Conservation (phyloP, 2,888 invertebrate species). For the Sphecodes monilicornis region DNA sequence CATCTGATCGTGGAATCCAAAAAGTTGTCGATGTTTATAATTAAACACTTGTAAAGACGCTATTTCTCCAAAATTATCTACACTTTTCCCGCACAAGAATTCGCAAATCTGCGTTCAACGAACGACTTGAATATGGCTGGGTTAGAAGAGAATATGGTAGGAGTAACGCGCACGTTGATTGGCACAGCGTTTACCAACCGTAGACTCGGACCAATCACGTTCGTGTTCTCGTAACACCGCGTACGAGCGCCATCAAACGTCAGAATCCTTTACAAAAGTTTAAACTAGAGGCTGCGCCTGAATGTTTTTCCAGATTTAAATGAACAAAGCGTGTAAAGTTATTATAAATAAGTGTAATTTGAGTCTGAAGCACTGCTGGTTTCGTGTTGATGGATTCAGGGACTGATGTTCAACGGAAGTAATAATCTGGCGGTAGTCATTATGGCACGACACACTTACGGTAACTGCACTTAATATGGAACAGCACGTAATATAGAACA, state of each 20-base stretch:
- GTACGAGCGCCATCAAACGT: background rate
- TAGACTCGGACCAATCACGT: conserved; percentile 21
- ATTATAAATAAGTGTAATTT: background rate
- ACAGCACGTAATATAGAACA: no score
- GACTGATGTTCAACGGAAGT: background rate
- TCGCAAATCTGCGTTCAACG: background rate
- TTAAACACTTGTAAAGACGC: no score
- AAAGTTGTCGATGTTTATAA: background rate
- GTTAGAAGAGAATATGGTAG: background rate
- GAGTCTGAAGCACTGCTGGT: background rate
- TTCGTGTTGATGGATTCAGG: background rate
- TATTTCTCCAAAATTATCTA: background rate
- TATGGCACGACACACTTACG: background rate
- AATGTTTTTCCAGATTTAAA: background rate
- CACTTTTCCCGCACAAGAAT: background rate
- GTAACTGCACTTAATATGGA: no score
- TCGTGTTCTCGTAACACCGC: background rate
- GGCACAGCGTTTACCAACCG: conserved; percentile 12
- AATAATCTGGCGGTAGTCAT: background rate
- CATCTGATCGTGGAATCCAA: background rate
- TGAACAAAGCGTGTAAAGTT: background rate
- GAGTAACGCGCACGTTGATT: background rate
- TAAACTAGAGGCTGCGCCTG: background rate
- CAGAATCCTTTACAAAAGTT: background rate
- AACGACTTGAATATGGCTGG: background rate